Conservation (phyloP, 1,140 invertebrate genomes). For the Coenobita brevimanus region DNA sequence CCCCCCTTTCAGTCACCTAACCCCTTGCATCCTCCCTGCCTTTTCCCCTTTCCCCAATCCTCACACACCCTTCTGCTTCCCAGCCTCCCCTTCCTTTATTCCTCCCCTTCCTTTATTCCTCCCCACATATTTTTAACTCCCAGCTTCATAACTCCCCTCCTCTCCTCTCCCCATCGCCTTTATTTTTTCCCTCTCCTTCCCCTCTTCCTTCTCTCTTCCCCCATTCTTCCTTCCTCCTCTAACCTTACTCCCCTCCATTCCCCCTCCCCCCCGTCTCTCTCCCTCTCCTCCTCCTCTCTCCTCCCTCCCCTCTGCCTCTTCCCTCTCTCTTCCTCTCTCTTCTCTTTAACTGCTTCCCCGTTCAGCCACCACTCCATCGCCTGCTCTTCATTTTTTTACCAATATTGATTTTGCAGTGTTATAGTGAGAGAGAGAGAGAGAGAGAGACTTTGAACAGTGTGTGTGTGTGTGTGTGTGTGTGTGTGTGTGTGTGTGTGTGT, state of each 20-base stretch:
- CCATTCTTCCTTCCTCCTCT: not conserved
- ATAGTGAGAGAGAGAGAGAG: not conserved
- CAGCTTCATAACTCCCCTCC: conserved; percentile 17
- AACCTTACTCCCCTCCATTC: too few species aligned
- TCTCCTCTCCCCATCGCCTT: not conserved
- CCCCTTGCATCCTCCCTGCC: too few species aligned
- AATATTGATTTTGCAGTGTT: not conserved
- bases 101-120: too few species aligned
- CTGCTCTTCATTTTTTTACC: not conserved
- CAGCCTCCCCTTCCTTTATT: too few species aligned
- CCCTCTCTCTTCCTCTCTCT: not conserved
- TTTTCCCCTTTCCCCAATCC: too few species aligned
- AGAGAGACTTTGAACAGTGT: too few species aligned
- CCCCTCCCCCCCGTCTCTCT: too few species aligned
- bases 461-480: conserved; percentile 13
- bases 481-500: not conserved
- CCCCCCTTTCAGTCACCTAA: too few species aligned
- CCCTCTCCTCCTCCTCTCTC: not conserved
- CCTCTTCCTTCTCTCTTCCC: not conserved
- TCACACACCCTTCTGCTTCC: too few species aligned
- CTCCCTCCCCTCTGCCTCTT: not conserved
- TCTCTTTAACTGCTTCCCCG: not conserved
- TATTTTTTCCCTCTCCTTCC: not conserved
- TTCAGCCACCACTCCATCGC: not conserved
- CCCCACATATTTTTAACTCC: too few species aligned